Conservation (phyloP, 1,140 invertebrate genomes). For the Pogonomyrmex californicus region DNA sequence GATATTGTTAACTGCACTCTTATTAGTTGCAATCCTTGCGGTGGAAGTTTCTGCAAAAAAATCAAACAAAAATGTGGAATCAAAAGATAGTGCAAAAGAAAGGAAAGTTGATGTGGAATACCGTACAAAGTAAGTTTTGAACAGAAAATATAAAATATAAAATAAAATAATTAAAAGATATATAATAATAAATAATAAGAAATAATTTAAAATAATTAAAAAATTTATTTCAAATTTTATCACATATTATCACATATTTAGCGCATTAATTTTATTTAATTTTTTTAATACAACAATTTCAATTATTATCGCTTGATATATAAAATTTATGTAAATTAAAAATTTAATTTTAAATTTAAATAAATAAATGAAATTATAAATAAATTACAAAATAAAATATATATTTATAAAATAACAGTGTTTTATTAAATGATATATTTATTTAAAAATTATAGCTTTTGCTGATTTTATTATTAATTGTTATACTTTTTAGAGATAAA, state of each 20-base stretch:
- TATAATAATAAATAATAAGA: too few species aligned
- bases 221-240: not conserved
- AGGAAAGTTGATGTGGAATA: constrained; percentile 39
- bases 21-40: constrained; percentile 58
- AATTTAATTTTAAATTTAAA: not conserved
- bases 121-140: constrained; percentile 62
- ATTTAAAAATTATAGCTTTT: not conserved
- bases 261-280: not conserved
- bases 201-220: too few species aligned
- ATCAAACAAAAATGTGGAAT: constrained; percentile 52
- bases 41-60: constrained; percentile 64
- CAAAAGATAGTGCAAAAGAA: not conserved
- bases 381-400: too few species aligned
- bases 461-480: constrained; percentile 10
- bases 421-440: not conserved
- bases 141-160: not conserved
- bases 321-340: not conserved
- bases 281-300: not conserved
- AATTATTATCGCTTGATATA: not conserved
- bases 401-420: not conserved
- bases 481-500: constrained; percentile 14
- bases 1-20: constrained; percentile 53
- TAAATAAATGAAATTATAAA: not conserved
- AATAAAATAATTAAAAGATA: too few species aligned
- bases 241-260: not conserved